These are phyloP conservation scores for Menidia beryllina DNA, from an alignment of 2,113 vertebrate species.

Conservation along the genomic window DNA sequence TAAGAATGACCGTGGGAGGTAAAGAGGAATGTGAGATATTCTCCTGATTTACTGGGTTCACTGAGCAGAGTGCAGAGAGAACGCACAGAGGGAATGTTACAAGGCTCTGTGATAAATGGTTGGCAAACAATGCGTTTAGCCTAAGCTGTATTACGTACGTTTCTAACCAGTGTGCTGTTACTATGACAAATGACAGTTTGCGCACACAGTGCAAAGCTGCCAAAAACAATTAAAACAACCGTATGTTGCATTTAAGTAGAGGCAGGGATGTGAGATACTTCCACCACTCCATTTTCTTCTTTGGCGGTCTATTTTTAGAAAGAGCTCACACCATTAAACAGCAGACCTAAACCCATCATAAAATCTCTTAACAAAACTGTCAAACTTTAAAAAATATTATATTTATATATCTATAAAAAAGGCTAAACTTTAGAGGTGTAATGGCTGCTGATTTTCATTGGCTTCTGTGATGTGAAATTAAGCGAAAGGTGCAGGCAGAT, in stretches of 20 bases:
- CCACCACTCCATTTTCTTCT: neutral
- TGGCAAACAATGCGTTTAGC: conserved; percentile 16
- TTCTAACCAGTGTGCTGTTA: conserved; percentile 1
- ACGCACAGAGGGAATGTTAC: neutral
- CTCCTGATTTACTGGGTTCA: conserved; percentile 34
- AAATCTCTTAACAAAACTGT: neutral
- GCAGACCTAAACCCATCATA: neutral
- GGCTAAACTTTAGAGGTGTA: neutral
- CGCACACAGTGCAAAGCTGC: neutral
- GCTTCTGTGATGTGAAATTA: conserved; percentile 3
- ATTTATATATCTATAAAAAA: neutral
- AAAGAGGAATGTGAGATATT: conserved; percentile 4
- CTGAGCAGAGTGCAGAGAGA: neutral
- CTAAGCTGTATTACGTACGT: conserved; percentile 15
- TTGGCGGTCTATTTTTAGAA: neutral
- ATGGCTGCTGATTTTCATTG: neutral
- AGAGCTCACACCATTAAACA: neutral
- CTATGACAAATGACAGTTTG: conserved; percentile 9
- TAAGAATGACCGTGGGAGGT: conserved; percentile 3
- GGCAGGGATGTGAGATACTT: neutral
- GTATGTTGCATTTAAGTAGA: neutral
- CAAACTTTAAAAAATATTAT: neutral
- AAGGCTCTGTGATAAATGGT: conserved; percentile 31
- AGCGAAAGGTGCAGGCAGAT: neutral
- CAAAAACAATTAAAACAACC: neutral